Conservation (phyloP, 2,113 vertebrate species). For the Grus americana region DNA sequence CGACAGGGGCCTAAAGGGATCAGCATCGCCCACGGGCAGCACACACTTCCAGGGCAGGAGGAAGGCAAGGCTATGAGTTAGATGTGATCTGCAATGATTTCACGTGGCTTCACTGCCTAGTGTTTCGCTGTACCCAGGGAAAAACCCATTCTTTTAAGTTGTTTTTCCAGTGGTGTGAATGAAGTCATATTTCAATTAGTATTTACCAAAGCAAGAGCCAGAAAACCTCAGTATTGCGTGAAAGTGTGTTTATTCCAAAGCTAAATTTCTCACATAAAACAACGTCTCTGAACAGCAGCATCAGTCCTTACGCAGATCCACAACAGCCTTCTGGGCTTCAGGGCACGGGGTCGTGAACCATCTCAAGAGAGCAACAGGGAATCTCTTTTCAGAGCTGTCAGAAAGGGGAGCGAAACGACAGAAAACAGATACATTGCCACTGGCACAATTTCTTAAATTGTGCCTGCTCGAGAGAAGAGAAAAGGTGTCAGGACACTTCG, state of each 20-base stretch:
- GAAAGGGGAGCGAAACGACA: not conserved
- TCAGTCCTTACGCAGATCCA: not conserved
- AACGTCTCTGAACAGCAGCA: not conserved
- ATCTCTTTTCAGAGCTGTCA: not conserved
- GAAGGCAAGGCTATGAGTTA: not conserved
- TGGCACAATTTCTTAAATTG: not conserved
- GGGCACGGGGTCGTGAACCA: not conserved
- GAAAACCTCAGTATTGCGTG: not conserved
- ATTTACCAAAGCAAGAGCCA: conserved; percentile 12
- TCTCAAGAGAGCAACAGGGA: not conserved
- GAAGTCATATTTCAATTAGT: not conserved
- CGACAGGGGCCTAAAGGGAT: not conserved
- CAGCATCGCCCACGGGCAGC: not conserved
- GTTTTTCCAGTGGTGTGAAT: not conserved
- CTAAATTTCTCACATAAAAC: not conserved
- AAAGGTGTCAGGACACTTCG: not conserved
- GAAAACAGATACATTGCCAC: not conserved
- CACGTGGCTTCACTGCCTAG: not conserved
- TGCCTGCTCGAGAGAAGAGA: not conserved
- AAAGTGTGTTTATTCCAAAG: conserved; percentile 49
- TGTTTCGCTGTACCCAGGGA: not conserved
- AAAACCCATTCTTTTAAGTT: not conserved
- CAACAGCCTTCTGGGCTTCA: not conserved
- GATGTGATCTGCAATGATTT: not conserved
- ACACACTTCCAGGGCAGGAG: not conserved